Evolutionary conservation across 1,140 invertebrate species (phyloP).

Genomic region (Aphidius gifuensis): DNA sequence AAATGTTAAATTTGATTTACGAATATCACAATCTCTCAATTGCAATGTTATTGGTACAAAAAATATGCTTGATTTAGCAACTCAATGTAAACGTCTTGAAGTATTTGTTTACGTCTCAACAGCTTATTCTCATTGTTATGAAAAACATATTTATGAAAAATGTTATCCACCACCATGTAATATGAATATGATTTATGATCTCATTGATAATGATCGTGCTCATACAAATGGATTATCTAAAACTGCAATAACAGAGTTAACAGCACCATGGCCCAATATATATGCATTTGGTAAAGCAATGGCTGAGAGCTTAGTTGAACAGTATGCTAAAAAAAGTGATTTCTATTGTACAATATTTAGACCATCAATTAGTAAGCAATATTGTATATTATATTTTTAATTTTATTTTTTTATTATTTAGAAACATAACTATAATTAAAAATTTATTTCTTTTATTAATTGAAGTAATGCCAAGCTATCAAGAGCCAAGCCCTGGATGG

Average conservation of each 20-base stretch:
- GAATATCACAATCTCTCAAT: constrained; percentile 63
- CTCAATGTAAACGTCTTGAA: constrained; percentile 57
- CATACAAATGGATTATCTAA: constrained; percentile 32
- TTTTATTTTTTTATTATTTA: too few species aligned
- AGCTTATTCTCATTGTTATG: constrained; percentile 46
- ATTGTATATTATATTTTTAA: too few species aligned
- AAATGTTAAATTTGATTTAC: constrained; percentile 84
- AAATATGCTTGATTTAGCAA: constrained; percentile 62
- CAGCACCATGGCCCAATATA: constrained; percentile 59
- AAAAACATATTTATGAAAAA: constrained; percentile 55
- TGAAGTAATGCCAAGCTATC: constrained; percentile 61
- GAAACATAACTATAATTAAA: too few species aligned
- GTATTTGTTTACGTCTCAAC: constrained; percentile 39
- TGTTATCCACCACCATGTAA: constrained; percentile 53
- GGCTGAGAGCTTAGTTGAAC: constrained; percentile 59
- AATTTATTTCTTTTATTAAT: neutral
- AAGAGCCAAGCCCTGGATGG: constrained; percentile 69
- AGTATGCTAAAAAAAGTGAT: constrained; percentile 48
- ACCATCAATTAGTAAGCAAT: constrained; percentile 57
- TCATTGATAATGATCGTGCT: constrained; percentile 38
- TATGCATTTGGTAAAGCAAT: constrained; percentile 62
- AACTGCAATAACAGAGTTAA: constrained; percentile 41
- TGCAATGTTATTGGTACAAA: constrained; percentile 65
- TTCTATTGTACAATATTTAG: constrained; percentile 61
- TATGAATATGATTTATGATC: constrained; percentile 50